Percentiles rank a stretch among this genome's conserved stretches.
These are phyloP conservation scores for Centropus unirufus DNA, from an alignment of 2,113 vertebrate species.

Conservation along the genomic window DNA sequence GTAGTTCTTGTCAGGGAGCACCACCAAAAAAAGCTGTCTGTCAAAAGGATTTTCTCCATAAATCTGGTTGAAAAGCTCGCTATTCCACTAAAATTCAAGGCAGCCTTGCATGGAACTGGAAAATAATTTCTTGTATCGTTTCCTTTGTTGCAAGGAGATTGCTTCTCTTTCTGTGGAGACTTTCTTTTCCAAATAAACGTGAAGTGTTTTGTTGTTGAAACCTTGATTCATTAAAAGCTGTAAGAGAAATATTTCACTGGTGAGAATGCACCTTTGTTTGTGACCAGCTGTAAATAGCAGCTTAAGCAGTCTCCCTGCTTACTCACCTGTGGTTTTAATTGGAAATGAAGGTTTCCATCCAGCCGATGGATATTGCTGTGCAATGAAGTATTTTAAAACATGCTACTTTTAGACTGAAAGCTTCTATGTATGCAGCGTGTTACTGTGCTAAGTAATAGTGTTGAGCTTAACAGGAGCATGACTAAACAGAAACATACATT, in stretches of 20 bases:
- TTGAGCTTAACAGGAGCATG: not conserved
- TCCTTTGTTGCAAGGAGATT: not conserved
- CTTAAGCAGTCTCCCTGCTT: not conserved
- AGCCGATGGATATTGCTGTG: not conserved
- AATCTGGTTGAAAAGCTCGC: not conserved
- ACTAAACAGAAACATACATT: not conserved
- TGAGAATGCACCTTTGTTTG: not conserved
- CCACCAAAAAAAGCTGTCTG: not conserved
- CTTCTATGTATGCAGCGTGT: not conserved
- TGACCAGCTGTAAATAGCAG: not conserved
- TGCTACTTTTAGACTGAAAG: not conserved
- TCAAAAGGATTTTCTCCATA: not conserved
- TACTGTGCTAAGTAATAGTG: not conserved
- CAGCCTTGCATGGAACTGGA: not conserved
- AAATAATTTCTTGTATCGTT: not conserved
- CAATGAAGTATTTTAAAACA: not conserved
- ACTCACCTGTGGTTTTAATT: not conserved
- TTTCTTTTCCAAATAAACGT: not conserved
- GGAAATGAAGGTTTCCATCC: not conserved
- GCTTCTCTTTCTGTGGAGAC: not conserved
- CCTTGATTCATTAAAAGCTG: not conserved
- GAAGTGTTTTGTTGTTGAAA: not conserved
- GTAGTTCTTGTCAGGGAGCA: not conserved
- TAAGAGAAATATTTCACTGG: not conserved
- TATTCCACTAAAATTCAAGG: not conserved